Evolutionary conservation across 1,140 invertebrate genomes (phyloP), one percentile per base, ranked within the genome.

Genomic region (Zaprionus camerounensis): DNA sequence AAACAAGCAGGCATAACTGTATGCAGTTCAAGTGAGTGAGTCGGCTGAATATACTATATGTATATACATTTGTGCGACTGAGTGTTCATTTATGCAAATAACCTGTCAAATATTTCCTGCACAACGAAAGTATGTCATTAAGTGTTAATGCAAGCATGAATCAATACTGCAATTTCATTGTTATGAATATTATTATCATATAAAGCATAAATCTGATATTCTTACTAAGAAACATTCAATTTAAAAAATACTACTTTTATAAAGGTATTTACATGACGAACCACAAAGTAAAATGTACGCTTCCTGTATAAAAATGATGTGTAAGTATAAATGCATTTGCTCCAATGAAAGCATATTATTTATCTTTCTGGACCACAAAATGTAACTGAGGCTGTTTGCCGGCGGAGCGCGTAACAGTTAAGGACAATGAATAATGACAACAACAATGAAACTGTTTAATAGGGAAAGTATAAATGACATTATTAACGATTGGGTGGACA

Each of bases 401-500:
- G 22, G 26, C 31, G 41, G 31, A 63, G 62, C 75, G 62, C 38
- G 22, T 34, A 46, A 49, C 62, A 72, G 70, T 66, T 46, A 78
- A 68, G 71, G 51, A 85, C 81, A 75, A 85, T 85, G 71, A 86
- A 86, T 82, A 72, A 85, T 79, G 78, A 76, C 70, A 67, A 65
- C 56, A 81, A 78, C 41, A 78, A 77, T 63, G 55, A 61, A 46
- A 76, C 51, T 55, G 61, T 58, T 65, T 64, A 76, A 41, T 65
- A 51, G 31, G 59, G 53, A 82, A 46, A 86, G 79, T 79, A 85
- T 72, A 86, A 86, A 79, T 79, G 82, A 81, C 79, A 85, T 85
- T 81, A 85, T 85, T 82, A 85, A 85, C 71, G 78, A 69, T 66
- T 83, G 72, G 71, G 46, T 36, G 69, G 58, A 38, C 65, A 44